Evolutionary conservation across 1,140 invertebrate genomes (phyloP), one percentile per base, ranked within the genome.

Genomic region (Drosophila kikkawai): DNA sequence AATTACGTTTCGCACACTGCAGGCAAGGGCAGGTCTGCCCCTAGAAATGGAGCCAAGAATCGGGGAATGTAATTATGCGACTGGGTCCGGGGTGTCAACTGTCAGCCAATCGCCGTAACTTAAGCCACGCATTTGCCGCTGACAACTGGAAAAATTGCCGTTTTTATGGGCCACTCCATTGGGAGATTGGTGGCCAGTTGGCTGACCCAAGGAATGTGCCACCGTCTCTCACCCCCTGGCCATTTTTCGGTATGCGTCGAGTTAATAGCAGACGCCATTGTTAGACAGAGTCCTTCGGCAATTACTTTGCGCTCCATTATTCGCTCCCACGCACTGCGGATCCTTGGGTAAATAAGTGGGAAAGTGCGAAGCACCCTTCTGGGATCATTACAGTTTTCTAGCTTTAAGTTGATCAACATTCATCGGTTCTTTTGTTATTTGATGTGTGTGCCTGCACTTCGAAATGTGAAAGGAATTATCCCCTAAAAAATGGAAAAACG

Each of bases 61-160:
- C 32, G 17, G 44, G 57, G 66, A 64, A 73, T 74, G 74, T 88
- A 88, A 88, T 88, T 88, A 88, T 88, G 81, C 81, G 81, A 59
- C 67, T 71, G 44, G 64, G 69, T 19, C 74, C 76, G 73, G 82
- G 77, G 85, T 87, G 84, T 88, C 87, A 87, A 84, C 85, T 87
- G 84, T 80, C 84, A 88, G 80, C 84, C 84, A 87, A 87, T 88
- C 77, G 85, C 75, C 84, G 84, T 88, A 87, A 84, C 76, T 87
- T 87, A 84, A 81, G 84, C 81, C 80, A 73, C 81, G 85, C 80
- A 79, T 84, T 88, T 88, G 84, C 85, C 81, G 84, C 79, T 88
- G 84, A 88, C 84, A 88, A 88, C 84, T 88, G 82, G 85, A 88
- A 88, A 88, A 88, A 88, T 88, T 88, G 85, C 85, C 78, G 53